Evolutionary conservation across 1,140 invertebrate species (phyloP).

Genomic region (Drosophila arawakana): DNA sequence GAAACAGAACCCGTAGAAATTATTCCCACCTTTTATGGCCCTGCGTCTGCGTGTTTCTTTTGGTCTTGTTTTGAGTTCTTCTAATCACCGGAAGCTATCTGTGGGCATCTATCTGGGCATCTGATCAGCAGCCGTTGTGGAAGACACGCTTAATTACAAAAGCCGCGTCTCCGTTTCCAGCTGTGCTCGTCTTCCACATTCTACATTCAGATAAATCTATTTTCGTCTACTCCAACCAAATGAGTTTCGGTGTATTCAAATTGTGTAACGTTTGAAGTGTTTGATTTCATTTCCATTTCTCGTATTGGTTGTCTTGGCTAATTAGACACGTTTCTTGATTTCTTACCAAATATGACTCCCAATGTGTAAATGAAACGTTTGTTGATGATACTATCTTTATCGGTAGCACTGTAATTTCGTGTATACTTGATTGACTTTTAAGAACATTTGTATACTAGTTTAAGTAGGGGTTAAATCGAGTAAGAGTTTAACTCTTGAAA

Average conservation of each 20-base stretch:
- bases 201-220: slow-evolving; percentile 58
- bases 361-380: slow-evolving; percentile 13
- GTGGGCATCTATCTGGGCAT: slow-evolving; percentile 54
- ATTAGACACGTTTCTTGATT: slow-evolving; percentile 66
- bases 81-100: slow-evolving; percentile 80
- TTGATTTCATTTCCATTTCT: slow-evolving; percentile 54
- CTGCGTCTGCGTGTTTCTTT: slow-evolving; percentile 42
- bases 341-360: slow-evolving; percentile 43
- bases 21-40: slow-evolving; percentile 70
- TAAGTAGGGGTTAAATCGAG: too few relatives aligned
- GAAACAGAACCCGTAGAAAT: slow-evolving; percentile 59
- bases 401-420: neutral
- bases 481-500: neutral
- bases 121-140: slow-evolving; percentile 26
- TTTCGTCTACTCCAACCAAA: slow-evolving; percentile 44
- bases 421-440: slow-evolving; percentile 41
- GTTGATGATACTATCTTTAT: slow-evolving; percentile 5
- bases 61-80: slow-evolving; percentile 54
- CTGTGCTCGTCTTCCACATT: slow-evolving; percentile 30
- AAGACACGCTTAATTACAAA: slow-evolving; percentile 63
- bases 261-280: slow-evolving; percentile 43
- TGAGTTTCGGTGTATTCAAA: slow-evolving; percentile 55
- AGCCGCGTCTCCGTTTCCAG: slow-evolving; percentile 53
- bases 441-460: too few relatives aligned
- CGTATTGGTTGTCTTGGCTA: slow-evolving; percentile 40